These are phyloP conservation scores for Hyphantria cunea DNA, from an alignment of 1,140 invertebrate genomes.

Conservation along the genomic window DNA sequence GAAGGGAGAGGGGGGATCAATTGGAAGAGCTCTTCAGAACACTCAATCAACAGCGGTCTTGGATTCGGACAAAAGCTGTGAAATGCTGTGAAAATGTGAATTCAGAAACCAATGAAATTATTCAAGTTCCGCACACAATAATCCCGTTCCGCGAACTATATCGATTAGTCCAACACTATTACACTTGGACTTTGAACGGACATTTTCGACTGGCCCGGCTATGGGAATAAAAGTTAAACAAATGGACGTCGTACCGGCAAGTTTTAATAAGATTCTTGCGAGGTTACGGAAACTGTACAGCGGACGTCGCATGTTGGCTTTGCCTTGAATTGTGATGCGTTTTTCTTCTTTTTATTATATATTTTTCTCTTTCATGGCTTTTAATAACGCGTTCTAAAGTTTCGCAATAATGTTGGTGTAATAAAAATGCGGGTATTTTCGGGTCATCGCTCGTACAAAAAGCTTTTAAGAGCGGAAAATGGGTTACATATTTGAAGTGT, in stretches of 20 bases:
- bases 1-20: too few relatives aligned
- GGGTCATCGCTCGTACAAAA: slow-evolving; percentile 3
- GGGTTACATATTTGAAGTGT: slow-evolving; percentile 6
- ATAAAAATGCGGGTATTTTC: slow-evolving; percentile 24
- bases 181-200: slow-evolving; percentile 28
- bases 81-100: too few relatives aligned
- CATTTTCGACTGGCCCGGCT: slow-evolving; percentile 37
- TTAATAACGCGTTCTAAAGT: slow-evolving; percentile 30
- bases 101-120: background rate
- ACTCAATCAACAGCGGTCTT: too few relatives aligned
- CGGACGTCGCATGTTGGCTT: slow-evolving; percentile 16
- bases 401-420: slow-evolving; percentile 28
- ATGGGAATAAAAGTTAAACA: slow-evolving; percentile 62
- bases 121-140: slow-evolving; percentile 11
- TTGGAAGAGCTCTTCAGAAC: too few relatives aligned
- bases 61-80: too few relatives aligned
- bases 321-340: slow-evolving; percentile 23
- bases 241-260: slow-evolving; percentile 51
- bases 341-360: slow-evolving; percentile 27
- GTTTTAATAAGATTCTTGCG: slow-evolving; percentile 69
- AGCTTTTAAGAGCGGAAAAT: slow-evolving; percentile 15
- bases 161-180: slow-evolving; percentile 19
- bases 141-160: slow-evolving; percentile 13
- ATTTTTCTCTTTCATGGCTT: slow-evolving; percentile 25
- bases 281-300: slow-evolving; percentile 41